Evolutionary conservation across 2,113 vertebrate species (phyloP), one percentile per base, ranked within the genome.

Genomic region (Choloepus hoffmanni): DNA sequence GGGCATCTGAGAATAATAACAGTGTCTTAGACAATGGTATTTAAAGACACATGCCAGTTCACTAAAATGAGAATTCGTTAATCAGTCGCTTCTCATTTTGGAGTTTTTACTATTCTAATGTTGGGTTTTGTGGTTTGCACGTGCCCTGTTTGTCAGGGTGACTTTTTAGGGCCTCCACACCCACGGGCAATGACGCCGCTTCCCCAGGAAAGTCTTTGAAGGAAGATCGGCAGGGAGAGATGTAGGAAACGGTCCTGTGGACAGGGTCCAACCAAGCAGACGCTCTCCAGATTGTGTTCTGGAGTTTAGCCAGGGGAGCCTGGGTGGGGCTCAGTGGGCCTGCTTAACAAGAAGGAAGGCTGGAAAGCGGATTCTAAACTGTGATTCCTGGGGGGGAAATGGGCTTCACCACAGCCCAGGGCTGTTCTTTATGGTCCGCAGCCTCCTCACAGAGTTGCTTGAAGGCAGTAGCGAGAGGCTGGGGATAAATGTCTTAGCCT

Each of bases 1-100:
- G 79, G 21, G 83, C 85, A 55, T 60, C 85, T 68, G 53, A 83
- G 79, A 96, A 60, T 89, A 94, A 36, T 40, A 36, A 16, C 16
- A 77, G 48, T 40, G 76, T 88, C 50, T 48, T n/a, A 36, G 76
- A 7, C 3, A 40, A 78, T 84, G 77, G 89, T 94, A 50, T 24
- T 2, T 73, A 79, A 91, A 96, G 92, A 82, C 28, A 33, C 0
- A 30, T 0, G 23, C 82, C 90, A 16, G 3, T 60, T 96, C 33
- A 84, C 84, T 55, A 33, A 77, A 76, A 68, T 81, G 48, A 76
- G 48, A 43, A 55, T 48, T 48, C 4, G 55, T 53, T 67, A 65
- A n/a, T 19, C 91, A 30, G 26, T 73, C 82, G 40, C 63, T 55
- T 53, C 33, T 62, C 30, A 30, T 95, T 7, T 26, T 84, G 36